Evolutionary conservation across 2,113 vertebrate species (phyloP).

Genomic region (Nothoprocta perdicaria): DNA sequence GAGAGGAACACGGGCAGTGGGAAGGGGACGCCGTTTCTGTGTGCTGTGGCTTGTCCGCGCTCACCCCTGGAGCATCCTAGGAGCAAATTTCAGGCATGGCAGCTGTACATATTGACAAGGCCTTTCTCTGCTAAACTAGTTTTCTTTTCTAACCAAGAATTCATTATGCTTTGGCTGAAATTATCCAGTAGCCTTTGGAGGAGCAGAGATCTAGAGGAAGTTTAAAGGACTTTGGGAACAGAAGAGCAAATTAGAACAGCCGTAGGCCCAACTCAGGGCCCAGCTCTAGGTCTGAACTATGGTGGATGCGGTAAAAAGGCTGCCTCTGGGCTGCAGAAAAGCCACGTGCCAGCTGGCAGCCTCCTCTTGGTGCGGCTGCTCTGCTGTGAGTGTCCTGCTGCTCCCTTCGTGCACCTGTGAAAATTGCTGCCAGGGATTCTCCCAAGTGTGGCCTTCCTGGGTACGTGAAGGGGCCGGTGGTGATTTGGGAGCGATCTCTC

Average conservation of each 20-base stretch:
- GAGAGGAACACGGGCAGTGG: background rate
- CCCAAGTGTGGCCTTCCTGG: too few species aligned
- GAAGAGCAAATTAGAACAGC: too few species aligned
- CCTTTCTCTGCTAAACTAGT: too few species aligned
- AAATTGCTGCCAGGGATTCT: too few species aligned
- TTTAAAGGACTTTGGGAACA: background rate
- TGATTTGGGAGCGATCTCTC: background rate
- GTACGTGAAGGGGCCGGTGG: too few species aligned
- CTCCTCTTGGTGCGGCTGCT: background rate
- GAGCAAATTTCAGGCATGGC: background rate
- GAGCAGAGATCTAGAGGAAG: background rate
- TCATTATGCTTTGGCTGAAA: too few species aligned
- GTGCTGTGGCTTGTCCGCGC: background rate
- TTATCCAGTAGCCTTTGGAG: too few species aligned
- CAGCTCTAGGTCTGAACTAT: too few species aligned
- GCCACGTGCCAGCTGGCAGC: background rate
- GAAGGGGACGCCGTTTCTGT: background rate
- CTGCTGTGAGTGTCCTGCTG: background rate
- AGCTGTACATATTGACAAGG: background rate
- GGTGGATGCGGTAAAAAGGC: background rate
- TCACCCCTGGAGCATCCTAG: background rate
- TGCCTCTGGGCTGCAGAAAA: background rate
- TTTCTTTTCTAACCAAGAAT: too few species aligned
- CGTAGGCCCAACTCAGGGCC: too few species aligned
- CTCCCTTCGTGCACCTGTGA: too few species aligned